phyloP scores from a whole-genome alignment of 2,888 invertebrate genomes.

The Clepsis dumicolana region DNA sequence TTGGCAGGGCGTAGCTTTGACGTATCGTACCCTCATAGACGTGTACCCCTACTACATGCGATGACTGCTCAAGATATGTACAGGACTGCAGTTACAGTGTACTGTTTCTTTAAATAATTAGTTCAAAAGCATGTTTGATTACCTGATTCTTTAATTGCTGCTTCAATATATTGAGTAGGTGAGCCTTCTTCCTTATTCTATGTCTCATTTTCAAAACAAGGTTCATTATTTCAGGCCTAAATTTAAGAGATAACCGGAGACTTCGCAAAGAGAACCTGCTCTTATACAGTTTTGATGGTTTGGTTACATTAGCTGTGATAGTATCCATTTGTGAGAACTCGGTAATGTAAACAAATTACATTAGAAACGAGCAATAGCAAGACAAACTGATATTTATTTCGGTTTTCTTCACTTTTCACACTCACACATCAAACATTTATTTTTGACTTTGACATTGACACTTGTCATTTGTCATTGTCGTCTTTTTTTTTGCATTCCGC shows the following conservation, averaged over 20 bases:
- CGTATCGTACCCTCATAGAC: too few species aligned
- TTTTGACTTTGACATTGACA: neutral
- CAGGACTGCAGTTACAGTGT: too few species aligned
- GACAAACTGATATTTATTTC: neutral
- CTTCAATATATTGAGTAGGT: slow-evolving; percentile 86
- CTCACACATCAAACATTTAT: neutral
- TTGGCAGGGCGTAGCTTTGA: too few species aligned
- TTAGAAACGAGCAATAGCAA: neutral
- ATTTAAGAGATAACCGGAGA: slow-evolving; percentile 75
- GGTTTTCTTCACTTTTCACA: neutral
- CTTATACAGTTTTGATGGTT: slow-evolving; percentile 48
- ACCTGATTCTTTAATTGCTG: slow-evolving; percentile 86
- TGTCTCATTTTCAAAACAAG: slow-evolving; percentile 86
- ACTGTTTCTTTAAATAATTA: neutral
- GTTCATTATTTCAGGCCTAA: slow-evolving; percentile 86
- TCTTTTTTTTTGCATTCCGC: neutral
- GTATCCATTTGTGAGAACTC: slow-evolving; percentile 20
- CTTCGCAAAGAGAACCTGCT: slow-evolving; percentile 55
- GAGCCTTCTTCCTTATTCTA: slow-evolving; percentile 84
- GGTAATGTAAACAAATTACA: neutral
- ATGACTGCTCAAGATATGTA: too few species aligned
- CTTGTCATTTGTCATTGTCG: neutral
- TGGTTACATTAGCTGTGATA: slow-evolving; percentile 19
- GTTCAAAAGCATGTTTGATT: slow-evolving; percentile 39
- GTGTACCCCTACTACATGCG: too few species aligned